These are phyloP conservation scores for Caracal caracal DNA, from an alignment of 2,113 vertebrate species.

Conservation along the genomic window DNA sequence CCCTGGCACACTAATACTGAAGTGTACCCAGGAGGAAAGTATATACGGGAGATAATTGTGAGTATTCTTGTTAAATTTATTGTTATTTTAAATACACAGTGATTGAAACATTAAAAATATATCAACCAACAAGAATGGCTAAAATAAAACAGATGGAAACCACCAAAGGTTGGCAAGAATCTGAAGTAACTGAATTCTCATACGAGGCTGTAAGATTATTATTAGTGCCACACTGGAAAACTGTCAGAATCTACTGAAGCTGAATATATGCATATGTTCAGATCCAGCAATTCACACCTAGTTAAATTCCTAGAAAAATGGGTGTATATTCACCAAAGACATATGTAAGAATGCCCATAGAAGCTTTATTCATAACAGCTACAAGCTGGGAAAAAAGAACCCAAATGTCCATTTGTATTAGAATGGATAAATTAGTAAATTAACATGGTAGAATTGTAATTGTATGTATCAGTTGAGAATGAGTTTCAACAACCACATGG, in stretches of 20 bases:
- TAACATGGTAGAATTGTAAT: background rate
- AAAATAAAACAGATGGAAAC: constrained; percentile 37
- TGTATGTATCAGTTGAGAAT: background rate
- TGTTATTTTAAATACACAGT: background rate
- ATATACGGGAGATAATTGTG: background rate
- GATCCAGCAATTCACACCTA: background rate
- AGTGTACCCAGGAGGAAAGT: background rate
- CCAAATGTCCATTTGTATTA: background rate
- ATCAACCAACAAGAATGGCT: background rate
- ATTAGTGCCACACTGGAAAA: background rate
- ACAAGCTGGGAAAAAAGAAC: background rate
- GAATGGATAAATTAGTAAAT: background rate
- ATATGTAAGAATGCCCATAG: background rate
- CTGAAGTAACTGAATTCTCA: background rate
- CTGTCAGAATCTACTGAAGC: background rate
- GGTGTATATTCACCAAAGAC: background rate
- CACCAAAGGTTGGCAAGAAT: background rate
- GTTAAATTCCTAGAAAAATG: background rate
- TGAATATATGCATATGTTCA: background rate
- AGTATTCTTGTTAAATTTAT: background rate
- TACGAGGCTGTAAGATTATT: background rate
- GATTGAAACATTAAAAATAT: constrained; percentile 19
- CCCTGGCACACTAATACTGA: background rate
- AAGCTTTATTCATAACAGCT: background rate
- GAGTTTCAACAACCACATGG: background rate